phyloP scores from a whole-genome alignment of 2,797 vertebrate genomes.

The Paguma larvata region DNA sequence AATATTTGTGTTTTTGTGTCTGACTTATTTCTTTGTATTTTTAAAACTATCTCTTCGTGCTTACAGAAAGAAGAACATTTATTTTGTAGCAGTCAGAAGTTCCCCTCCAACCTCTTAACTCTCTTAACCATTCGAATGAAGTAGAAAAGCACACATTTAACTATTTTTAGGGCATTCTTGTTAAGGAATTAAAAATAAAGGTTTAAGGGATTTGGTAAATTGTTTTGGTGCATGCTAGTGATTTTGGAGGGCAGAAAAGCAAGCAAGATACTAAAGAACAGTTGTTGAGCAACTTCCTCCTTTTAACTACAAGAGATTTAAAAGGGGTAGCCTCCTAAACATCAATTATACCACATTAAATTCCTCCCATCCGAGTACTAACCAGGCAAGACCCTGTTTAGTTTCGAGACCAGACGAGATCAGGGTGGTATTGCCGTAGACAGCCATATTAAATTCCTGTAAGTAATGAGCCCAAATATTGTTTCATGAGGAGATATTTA shows the following conservation, averaged over 20 bases:
- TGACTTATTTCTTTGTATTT: not conserved
- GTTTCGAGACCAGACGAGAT: too few relatives aligned
- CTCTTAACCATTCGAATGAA: not conserved
- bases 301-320: constrained; percentile 13
- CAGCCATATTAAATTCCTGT: not conserved
- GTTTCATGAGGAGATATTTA: not conserved
- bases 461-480: not conserved
- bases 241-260: not conserved
- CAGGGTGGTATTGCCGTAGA: too few relatives aligned
- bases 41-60: not conserved
- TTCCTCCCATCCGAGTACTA: not conserved
- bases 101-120: not conserved
- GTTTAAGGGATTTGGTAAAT: constrained; percentile 1
- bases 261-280: not conserved
- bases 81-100: not conserved
- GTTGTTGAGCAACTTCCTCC: not conserved
- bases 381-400: too few relatives aligned
- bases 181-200: not conserved
- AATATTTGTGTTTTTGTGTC: not conserved
- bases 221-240: not conserved
- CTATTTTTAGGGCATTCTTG: not conserved
- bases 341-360: not conserved
- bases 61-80: not conserved
- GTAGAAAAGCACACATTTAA: not conserved
- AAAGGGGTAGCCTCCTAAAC: not conserved